Evolutionary conservation across 2,797 vertebrate species (phyloP).

Genomic region (Alca torda): DNA sequence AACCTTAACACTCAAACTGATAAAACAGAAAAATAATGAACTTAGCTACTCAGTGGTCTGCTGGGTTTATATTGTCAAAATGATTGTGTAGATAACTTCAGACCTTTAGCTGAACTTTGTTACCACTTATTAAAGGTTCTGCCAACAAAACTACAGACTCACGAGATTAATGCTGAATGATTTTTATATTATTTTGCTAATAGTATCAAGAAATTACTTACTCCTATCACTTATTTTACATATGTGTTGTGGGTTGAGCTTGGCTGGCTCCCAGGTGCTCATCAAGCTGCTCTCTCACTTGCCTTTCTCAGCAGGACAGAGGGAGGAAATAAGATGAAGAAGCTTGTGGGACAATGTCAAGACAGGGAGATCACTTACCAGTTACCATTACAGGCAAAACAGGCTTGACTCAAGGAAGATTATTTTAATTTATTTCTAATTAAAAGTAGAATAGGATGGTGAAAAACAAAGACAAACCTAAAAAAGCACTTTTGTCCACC

Average conservation of each 20-base stretch:
- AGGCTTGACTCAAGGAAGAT: neutral
- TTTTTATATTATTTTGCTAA: neutral
- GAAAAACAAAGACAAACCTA: neutral
- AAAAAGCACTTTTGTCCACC: neutral
- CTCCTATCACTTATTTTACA: neutral
- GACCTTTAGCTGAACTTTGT: neutral
- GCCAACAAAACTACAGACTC: neutral
- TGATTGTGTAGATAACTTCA: neutral
- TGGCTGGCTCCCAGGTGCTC: neutral
- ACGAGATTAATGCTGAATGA: neutral
- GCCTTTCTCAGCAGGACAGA: neutral
- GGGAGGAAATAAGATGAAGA: neutral
- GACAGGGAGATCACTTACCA: neutral
- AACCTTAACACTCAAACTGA: neutral
- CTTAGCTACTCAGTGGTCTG: neutral
- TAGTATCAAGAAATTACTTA: neutral
- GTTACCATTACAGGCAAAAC: neutral
- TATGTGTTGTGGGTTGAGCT: neutral
- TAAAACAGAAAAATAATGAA: neutral
- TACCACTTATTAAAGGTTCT: neutral
- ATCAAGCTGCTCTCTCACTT: neutral
- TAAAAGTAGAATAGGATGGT: neutral
- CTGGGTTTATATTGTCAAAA: neutral
- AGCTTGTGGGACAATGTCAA: neutral
- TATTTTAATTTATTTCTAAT: neutral